Percentiles rank a stretch among this genome's conserved stretches.
Evolutionary conservation across 2,113 vertebrate species (phyloP).

Genomic region (Hippocampus comes): DNA sequence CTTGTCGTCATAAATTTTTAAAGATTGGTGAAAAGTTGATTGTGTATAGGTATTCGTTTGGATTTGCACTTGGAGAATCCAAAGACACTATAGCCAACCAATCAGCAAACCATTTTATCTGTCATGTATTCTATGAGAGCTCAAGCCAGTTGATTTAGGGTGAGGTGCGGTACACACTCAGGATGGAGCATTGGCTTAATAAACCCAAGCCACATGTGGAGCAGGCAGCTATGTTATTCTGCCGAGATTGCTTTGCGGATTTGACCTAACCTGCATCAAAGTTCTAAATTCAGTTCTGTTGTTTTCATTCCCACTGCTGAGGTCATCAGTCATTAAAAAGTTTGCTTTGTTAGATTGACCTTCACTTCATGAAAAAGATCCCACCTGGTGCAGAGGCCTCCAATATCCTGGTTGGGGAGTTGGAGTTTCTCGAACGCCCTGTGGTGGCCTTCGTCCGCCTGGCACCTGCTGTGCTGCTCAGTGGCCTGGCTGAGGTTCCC

Average conservation of each 20-base stretch:
- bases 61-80: too few species aligned
- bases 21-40: neutral
- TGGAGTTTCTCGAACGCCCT: conserved; percentile 93
- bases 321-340: neutral
- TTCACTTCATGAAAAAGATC: conserved; percentile 99
- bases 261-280: neutral
- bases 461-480: conserved; percentile 88
- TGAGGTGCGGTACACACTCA: too few species aligned
- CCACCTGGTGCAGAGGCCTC: conserved; percentile 96
- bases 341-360: conserved; percentile 81
- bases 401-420: conserved; percentile 92
- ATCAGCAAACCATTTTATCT: too few species aligned
- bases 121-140: too few species aligned
- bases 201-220: too few species aligned
- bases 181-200: too few species aligned
- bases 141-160: too few species aligned
- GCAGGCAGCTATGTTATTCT: too few species aligned
- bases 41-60: too few species aligned
- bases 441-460: conserved; percentile 92
- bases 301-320: neutral
- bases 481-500: conserved; percentile 92
- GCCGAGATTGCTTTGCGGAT: neutral
- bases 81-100: too few species aligned
- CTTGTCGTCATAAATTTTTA: neutral
- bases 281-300: neutral